Base-by-base conservation (phyloP, 2,797 vertebrate genomes). In the Spheniscus humboldti region DNA sequence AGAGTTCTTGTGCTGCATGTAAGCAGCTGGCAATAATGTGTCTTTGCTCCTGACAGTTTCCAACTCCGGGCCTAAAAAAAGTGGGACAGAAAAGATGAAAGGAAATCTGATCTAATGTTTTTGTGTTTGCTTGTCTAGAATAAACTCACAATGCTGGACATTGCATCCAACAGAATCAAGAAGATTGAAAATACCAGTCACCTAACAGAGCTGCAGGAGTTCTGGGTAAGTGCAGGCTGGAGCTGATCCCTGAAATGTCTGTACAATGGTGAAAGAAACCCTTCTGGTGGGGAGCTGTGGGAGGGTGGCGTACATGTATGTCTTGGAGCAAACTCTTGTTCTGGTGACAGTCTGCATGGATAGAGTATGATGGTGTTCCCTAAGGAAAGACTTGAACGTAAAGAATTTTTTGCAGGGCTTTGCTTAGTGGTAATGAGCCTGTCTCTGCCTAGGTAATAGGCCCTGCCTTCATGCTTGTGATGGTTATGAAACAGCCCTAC, bases 111-210 rank as follows among this genome's bases (percentile, higher is more conserved):
- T 72, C 35, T 94, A 64, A 96, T 20, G 13, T 67, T 86, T 85
- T 93, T 95, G n/a, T 96, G 45, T 97, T 85, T 98, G 68, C 68
- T 97, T 96, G 18, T 97, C 92, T 97, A 99, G 99, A 99, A 99
- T 98, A 99, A 99, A 96, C 98, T 99, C 86, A 99, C 99, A 20
- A 99, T 99, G 93, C 98, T 99, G 98, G 99, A 99, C 97, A 99
- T 99, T 31, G 99, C 99, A 67, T 98, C 99, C 90, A 99, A 99
- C 97, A 98, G 99, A 96, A 98, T 99, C 93, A 99, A 99, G 98
- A 99, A 98, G 98, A 99, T 99, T n/a, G 99, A 99, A 97, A 99
- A 99, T 84, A 97, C 99, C 98, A 98, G 98, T 93, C 99, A 99
- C 96, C 98, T 99, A 95, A 99, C 99, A 91, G 99, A 99, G 41